Evolutionary conservation across 2,797 vertebrate genomes (phyloP), one percentile per base, ranked within the genome.

Genomic region (Myotis myotis): DNA sequence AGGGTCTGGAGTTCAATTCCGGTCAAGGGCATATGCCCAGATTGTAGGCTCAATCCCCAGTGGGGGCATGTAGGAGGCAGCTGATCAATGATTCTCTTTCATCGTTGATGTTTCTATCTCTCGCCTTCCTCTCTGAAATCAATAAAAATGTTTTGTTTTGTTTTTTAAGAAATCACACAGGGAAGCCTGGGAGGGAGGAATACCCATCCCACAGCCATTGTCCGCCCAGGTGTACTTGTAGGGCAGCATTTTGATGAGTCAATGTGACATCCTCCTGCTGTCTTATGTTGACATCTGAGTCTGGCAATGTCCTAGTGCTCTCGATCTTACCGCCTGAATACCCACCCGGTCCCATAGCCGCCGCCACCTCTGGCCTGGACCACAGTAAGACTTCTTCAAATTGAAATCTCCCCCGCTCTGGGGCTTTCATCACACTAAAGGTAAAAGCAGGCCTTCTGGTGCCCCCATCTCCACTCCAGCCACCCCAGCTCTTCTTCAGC

Each of bases 131-230:
- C 57, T 60, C 23, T 60, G 57, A 60, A 60, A 60, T 60, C 57
- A 60, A 28, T 28, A 60, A 28, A 5, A 60, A 60, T 60, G 23
- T 28, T 62, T 62, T 62, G 60, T 62, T 62, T 62, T 28, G 12
- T 30, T 62, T 30, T 60, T 62, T 62, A 30, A 62, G 74, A 96
- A 89, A 92, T 89, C 88, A 96, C 94, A 92, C 79, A 16, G 66
- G 93, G 66, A 80, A 64, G 71, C 2, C 0, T 0, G 1, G 15
- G 33, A 85, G 9, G 53, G 8, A 60, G 20, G 22, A 12, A n/a
- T 36, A 8, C 2, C 6, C 15, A 2, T 76, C 41, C 28, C 5
- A 15, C 4, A 33, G 55, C 17, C 30, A 72, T 25, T 60, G 71
- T 82, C 38, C 78, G 28, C 51, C 30, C 28, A 81, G 72, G 36